Evolutionary conservation across 2,888 invertebrate species (phyloP).

Genomic region (Fragum sueziense): DNA sequence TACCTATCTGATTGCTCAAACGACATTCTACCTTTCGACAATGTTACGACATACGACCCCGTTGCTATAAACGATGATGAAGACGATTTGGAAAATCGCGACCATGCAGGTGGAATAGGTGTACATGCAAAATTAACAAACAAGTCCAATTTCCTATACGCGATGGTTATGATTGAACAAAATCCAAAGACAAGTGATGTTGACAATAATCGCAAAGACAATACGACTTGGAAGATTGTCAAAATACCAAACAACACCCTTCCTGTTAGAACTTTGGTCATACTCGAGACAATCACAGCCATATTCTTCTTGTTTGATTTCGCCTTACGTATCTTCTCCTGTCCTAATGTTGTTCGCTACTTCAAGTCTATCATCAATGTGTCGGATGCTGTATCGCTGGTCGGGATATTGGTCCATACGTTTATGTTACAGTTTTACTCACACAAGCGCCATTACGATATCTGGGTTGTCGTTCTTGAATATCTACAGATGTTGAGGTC

Average conservation of each 20-base stretch:
- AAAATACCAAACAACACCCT: constrained; percentile 51
- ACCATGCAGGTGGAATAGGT: neutral
- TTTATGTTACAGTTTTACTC: constrained; percentile 27
- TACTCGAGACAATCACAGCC: constrained; percentile 36
- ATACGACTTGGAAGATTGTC: constrained; percentile 4
- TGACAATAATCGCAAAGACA: neutral
- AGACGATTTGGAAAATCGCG: neutral
- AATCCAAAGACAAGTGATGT: neutral
- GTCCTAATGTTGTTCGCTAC: constrained; percentile 39
- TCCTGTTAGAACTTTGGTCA: constrained; percentile 16
- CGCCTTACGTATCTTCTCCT: constrained; percentile 29
- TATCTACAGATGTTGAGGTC: constrained; percentile 52
- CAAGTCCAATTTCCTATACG: neutral
- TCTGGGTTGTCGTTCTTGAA: constrained; percentile 40
- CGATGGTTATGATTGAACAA: neutral
- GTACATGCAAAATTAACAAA: neutral
- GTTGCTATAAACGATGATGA: neutral
- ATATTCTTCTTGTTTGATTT: constrained; percentile 45
- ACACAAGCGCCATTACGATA: constrained; percentile 31
- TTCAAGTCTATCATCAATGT: constrained; percentile 47
- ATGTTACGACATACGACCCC: constrained; percentile 16
- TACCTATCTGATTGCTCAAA: neutral
- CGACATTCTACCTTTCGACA: constrained; percentile 3
- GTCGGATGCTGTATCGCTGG: constrained; percentile 41
- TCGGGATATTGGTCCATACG: constrained; percentile 35